Conservation (phyloP, 1,140 invertebrate genomes). For the Eupeodes corollae region DNA sequence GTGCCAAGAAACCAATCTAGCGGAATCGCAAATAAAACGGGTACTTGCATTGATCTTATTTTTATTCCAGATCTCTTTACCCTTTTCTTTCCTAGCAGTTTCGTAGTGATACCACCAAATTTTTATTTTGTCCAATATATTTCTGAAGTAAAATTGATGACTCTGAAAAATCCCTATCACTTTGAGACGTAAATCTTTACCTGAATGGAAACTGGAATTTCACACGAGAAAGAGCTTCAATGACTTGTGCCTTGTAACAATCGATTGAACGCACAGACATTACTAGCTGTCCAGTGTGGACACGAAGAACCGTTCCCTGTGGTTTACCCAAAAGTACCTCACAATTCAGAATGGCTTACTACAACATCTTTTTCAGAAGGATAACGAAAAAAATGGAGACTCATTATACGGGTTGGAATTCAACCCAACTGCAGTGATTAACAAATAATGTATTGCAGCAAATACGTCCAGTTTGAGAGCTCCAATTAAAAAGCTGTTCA, state of each 20-base stretch:
- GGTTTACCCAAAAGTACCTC: constrained; percentile 99
- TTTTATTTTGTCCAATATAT: too few relatives aligned
- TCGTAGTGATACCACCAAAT: too few relatives aligned
- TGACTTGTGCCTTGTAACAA: constrained; percentile 84
- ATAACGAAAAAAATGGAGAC: constrained; percentile 98
- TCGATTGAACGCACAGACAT: constrained; percentile 96
- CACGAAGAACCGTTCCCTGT: constrained; percentile 94
- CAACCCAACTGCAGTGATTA: constrained; percentile 95
- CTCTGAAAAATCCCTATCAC: too few relatives aligned
- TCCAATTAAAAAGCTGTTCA: constrained; percentile 97
- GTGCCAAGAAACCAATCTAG: too few relatives aligned
- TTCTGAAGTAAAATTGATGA: too few relatives aligned
- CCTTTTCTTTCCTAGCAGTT: too few relatives aligned
- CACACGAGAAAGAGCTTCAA: constrained; percentile 90
- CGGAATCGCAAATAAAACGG: too few relatives aligned
- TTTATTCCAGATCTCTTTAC: too few relatives aligned
- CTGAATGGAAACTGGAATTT: constrained; percentile 99
- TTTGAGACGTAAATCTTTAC: constrained; percentile 64
- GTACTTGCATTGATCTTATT: too few relatives aligned
- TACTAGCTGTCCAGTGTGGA: constrained; percentile 94
- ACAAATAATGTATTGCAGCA: constrained; percentile 98
- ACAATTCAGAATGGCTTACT: constrained; percentile 99
- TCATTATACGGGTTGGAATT: constrained; percentile 98
- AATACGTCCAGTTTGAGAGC: constrained; percentile 96
- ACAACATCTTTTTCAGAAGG: constrained; percentile 99